A percentile compares a stretch with the other conserved stretches of the same genome.
Evolutionary conservation across 2,797 vertebrate genomes (phyloP).

Genomic region (Adrianichthys oophorus): DNA sequence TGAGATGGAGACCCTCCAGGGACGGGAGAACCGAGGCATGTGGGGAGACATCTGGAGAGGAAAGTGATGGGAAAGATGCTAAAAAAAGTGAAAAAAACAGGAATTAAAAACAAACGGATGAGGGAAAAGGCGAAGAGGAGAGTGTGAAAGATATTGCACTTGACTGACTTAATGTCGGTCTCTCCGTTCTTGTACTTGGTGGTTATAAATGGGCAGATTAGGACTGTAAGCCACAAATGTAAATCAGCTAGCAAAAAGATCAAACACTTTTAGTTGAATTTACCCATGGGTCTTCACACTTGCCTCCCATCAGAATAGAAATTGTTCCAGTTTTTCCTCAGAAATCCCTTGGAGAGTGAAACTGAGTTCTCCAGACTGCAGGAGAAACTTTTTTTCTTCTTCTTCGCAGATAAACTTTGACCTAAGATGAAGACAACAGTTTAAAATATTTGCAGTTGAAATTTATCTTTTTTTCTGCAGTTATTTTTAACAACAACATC

Average conservation of each 20-base stretch:
- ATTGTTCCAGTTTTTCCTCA: conserved; percentile 56
- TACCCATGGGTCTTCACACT: conserved; percentile 63
- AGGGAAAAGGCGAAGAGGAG: conserved; percentile 1
- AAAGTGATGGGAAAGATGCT: conserved; percentile 33
- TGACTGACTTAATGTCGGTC: conserved; percentile 31
- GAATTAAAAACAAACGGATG: conserved; percentile 19
- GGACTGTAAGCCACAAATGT: conserved; percentile 60
- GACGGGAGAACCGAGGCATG: conserved; percentile 56
- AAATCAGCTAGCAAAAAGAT: conserved; percentile 76
- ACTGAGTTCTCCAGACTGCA: conserved; percentile 52
- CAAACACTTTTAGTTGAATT: conserved; percentile 70
- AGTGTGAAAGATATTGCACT: conserved; percentile 24
- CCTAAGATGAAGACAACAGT: conserved; percentile 44
- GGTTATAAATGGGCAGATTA: conserved; percentile 73
- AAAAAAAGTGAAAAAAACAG: conserved; percentile 18
- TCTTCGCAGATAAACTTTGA: conserved; percentile 47
- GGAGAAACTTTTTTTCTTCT: conserved; percentile 50
- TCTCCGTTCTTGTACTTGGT: conserved; percentile 50
- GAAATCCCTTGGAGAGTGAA: conserved; percentile 65
- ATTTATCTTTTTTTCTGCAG: conserved; percentile 13
- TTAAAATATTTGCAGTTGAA: conserved; percentile 27
- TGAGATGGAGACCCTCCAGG: conserved; percentile 63
- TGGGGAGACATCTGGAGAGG: conserved; percentile 24
- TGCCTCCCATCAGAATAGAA: conserved; percentile 69
- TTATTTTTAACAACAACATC: conserved; percentile 8